Evolutionary conservation across 2,888 invertebrate species (phyloP).

Genomic region (Eristalis tenax): DNA sequence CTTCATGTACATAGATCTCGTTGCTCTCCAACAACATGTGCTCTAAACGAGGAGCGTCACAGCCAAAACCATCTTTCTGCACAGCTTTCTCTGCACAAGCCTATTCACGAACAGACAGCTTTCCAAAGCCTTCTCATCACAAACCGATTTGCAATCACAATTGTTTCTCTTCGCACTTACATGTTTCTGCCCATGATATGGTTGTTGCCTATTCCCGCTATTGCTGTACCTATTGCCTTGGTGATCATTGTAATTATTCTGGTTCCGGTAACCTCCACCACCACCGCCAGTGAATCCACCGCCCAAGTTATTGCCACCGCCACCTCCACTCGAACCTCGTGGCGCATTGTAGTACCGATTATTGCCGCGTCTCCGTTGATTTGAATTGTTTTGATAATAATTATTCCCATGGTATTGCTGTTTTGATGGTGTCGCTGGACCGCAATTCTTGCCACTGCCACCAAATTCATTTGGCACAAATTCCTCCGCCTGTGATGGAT

Average conservation of each 20-base stretch:
- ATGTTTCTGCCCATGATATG: slow-evolving; percentile 45
- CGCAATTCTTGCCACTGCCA: slow-evolving; percentile 14
- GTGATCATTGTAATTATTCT: slow-evolving; percentile 37
- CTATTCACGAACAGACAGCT: background rate
- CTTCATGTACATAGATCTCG: no score
- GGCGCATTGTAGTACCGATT: slow-evolving; percentile 61
- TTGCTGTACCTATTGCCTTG: slow-evolving; percentile 33
- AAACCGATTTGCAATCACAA: no score
- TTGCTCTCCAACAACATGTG: no score
- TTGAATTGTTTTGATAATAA: slow-evolving; percentile 22
- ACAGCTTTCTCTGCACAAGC: background rate
- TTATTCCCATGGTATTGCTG: slow-evolving; percentile 52
- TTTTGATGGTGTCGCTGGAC: slow-evolving; percentile 55
- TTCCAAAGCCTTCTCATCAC: no score
- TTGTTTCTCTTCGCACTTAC: slow-evolving; percentile 32
- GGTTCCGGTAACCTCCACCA: slow-evolving; percentile 55
- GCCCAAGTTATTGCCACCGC: slow-evolving; percentile 21
- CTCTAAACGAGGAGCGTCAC: background rate
- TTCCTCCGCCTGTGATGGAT: slow-evolving; percentile 78
- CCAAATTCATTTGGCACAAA: slow-evolving; percentile 77
- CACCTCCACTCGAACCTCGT: slow-evolving; percentile 11
- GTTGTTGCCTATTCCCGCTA: slow-evolving; percentile 59
- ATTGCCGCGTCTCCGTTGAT: slow-evolving; percentile 44
- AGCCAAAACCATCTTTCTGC: no score
- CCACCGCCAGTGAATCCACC: slow-evolving; percentile 14